phyloP scores from a whole-genome alignment of 2,888 invertebrate species.

The Epinotia ramella region DNA sequence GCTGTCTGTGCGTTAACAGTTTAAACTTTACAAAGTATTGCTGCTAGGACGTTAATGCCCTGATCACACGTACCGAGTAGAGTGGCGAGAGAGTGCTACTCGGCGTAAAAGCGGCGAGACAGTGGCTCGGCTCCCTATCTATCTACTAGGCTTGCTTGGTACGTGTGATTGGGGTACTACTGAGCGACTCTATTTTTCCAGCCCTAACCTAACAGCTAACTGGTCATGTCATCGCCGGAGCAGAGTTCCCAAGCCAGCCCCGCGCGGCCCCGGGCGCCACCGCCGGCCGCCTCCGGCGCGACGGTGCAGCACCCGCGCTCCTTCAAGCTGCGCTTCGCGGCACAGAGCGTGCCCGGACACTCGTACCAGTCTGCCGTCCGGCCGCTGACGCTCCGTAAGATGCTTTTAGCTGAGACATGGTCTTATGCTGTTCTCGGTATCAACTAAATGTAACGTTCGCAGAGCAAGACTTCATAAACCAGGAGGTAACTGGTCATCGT shows the following conservation, averaged over 20 bases:
- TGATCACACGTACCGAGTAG: too few relatives aligned
- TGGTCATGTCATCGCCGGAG: slow-evolving; percentile 11
- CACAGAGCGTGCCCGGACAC: slow-evolving; percentile 74
- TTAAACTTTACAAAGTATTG: background rate
- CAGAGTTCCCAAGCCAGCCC: slow-evolving; percentile 7
- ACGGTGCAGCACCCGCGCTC: slow-evolving; percentile 56
- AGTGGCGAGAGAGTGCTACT: too few relatives aligned
- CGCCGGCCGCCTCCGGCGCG: slow-evolving; percentile 4
- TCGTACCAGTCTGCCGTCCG: slow-evolving; percentile 71
- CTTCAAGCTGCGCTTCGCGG: slow-evolving; percentile 76
- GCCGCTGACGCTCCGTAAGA: slow-evolving; percentile 70
- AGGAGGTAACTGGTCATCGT: too few relatives aligned
- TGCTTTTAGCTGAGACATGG: background rate
- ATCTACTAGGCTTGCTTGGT: too few relatives aligned
- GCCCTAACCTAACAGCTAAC: background rate
- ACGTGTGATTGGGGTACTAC: too few relatives aligned
- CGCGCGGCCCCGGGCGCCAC: slow-evolving; percentile 38
- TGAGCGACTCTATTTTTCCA: background rate
- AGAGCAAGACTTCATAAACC: too few relatives aligned
- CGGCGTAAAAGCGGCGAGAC: too few relatives aligned
- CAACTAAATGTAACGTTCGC: too few relatives aligned
- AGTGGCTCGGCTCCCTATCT: too few relatives aligned
- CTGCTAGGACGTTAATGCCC: too few relatives aligned
- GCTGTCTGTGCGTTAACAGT: background rate
- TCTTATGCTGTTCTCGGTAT: too few relatives aligned